Percentiles rank a stretch among this genome's conserved stretches.
These are phyloP conservation scores for Pogonophryne albipinna DNA, from an alignment of 2,797 vertebrate species.

Conservation along the genomic window DNA sequence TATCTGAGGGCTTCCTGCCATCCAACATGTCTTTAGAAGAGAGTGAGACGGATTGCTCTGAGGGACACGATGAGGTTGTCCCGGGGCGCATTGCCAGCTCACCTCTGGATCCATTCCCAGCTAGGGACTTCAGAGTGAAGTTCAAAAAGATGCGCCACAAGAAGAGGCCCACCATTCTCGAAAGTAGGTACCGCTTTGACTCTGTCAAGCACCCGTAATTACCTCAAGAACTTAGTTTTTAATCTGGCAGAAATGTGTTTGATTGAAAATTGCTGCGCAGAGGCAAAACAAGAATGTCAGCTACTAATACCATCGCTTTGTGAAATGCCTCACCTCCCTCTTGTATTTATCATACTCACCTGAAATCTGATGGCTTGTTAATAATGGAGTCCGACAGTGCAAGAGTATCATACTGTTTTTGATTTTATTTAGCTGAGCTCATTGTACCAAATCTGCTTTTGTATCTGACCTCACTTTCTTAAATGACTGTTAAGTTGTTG, in stretches of 20 bases:
- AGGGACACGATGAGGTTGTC: conserved; percentile 71
- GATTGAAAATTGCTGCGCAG: not conserved
- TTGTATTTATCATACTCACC: conserved; percentile 60
- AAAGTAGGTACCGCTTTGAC: conserved; percentile 88
- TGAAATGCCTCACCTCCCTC: conserved; percentile 71
- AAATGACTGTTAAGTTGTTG: not conserved
- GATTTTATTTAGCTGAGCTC: conserved; percentile 9
- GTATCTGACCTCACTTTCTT: conserved; percentile 1
- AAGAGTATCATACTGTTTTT: conserved; percentile 11
- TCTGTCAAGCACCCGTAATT: conserved; percentile 1
- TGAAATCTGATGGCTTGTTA: conserved; percentile 57
- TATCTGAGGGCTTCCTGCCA: conserved; percentile 62
- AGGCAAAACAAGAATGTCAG: conserved; percentile 16
- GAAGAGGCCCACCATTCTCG: conserved; percentile 95
- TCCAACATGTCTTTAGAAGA: conserved; percentile 89
- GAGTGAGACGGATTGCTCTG: conserved; percentile 78
- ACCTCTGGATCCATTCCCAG: conserved; percentile 88
- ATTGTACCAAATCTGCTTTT: conserved; percentile 1
- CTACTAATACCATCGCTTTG: conserved; percentile 50
- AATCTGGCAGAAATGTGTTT: conserved; percentile 22
- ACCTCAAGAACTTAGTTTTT: not conserved
- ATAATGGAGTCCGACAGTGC: conserved; percentile 45
- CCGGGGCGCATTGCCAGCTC: conserved; percentile 83
- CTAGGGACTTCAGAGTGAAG: conserved; percentile 89
- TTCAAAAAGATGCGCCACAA: conserved; percentile 90